Base-by-base conservation (phyloP, 1,140 invertebrate genomes). In the Drosophila nigrodunni region DNA sequence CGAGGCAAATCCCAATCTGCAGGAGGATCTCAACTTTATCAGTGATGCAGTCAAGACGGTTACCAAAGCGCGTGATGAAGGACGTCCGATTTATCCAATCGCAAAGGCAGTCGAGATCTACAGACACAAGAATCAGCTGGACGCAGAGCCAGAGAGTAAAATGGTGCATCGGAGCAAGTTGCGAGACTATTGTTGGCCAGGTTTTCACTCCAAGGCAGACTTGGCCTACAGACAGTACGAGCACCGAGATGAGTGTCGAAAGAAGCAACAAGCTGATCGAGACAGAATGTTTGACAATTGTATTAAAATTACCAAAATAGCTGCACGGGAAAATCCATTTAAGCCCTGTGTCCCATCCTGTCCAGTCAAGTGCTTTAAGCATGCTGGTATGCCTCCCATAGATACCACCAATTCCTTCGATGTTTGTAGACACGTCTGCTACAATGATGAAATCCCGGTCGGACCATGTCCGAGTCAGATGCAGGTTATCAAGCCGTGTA, bases 221-320 rank as follows among this genome's bases (percentile, higher is more conserved):
- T n/a, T 89, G 34, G 80, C 78, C 3, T 89, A 76, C 50, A 65
- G 55, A 2, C 83, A 89, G 13, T 89, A 88, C 57, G 77, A 75
- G 34, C 80, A 83, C 15, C 67, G 70, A 0, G 77, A 80, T n/a
- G 43, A 46, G 13, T 88, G 85, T 9, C 77, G 68, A 6, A 52
- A 75, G 21, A 52, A 59, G 13, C 64, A 62, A 55, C 49, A 64
- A 0, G 0, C 9, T 0, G 77, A 80, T 8, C 77, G 77, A 1
- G 47, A 80, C 7, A 34, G 74, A 30, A 88, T 88, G 10, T 74
- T 71, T 9, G 54, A 55, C 44, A 80, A 80, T 7, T 60, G 77
- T 5, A 57, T 89, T 9, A 89, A 80, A 39, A 83, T 88, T 13
- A 75, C 77, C 1, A 76, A 80, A 59, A 60, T 88, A 59, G 83